Percentiles rank a stretch among this genome's conserved stretches.
Conservation (phyloP, 2,113 vertebrate genomes). For the Indri indri region DNA sequence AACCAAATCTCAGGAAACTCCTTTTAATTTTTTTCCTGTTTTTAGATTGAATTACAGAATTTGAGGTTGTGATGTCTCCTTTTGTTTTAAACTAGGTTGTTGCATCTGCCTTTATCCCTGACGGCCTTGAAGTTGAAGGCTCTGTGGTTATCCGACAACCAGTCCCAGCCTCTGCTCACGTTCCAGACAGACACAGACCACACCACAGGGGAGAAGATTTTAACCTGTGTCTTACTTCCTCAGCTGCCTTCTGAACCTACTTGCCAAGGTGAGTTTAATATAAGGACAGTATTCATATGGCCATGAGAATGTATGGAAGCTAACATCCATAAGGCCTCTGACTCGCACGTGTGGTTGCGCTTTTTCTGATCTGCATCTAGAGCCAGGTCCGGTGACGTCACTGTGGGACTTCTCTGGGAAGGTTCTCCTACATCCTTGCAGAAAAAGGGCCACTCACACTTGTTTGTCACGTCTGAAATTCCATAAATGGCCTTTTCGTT, state of each 20-base stretch:
- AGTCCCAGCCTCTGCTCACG: constrained; percentile 97
- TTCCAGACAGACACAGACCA: constrained; percentile 95
- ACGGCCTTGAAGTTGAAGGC: constrained; percentile 95
- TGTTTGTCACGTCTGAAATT: neutral
- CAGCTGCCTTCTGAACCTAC: constrained; percentile 92
- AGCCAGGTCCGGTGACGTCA: neutral
- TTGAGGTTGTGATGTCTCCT: neutral
- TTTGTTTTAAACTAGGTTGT: constrained; percentile 85
- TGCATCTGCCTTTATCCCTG: constrained; percentile 92
- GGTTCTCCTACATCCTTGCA: neutral
- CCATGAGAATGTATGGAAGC: neutral
- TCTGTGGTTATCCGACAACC: constrained; percentile 98
- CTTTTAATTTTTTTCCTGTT: neutral
- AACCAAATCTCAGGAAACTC: neutral
- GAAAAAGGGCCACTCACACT: neutral
- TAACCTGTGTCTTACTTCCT: constrained; percentile 97
- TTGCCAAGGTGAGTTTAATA: constrained; percentile 88
- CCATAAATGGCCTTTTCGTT: neutral
- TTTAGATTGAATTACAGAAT: neutral
- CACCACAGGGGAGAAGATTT: constrained; percentile 93
- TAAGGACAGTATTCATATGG: neutral
- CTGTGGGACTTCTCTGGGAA: neutral
- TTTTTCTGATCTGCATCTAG: neutral
- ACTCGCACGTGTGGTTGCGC: neutral
- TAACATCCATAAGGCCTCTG: neutral